Evolutionary conservation across 2,797 vertebrate genomes (phyloP).

Genomic region (Clarias platycephalus): DNA sequence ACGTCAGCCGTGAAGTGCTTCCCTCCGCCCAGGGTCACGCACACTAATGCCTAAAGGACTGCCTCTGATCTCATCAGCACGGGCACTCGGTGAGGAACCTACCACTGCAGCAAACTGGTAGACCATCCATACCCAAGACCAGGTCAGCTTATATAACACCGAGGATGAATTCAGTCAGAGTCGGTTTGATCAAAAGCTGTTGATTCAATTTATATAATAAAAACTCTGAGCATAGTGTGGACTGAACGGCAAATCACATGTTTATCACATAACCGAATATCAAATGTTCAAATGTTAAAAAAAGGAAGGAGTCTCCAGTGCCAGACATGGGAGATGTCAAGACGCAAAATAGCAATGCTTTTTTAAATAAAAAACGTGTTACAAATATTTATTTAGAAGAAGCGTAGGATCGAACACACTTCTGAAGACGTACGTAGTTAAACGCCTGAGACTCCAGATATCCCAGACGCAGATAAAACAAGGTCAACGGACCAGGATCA

Average conservation of each 20-base stretch:
- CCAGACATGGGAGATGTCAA: neutral
- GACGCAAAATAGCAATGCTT: neutral
- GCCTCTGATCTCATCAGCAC: conserved; percentile 21
- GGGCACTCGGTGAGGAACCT: neutral
- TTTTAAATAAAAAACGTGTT: neutral
- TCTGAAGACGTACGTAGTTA: neutral
- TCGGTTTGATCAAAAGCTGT: neutral
- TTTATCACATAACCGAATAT: neutral
- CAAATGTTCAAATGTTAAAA: neutral
- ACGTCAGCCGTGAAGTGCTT: neutral
- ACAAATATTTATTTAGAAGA: neutral
- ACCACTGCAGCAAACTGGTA: conserved; percentile 8
- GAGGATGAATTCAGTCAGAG: neutral
- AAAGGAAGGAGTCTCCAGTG: neutral
- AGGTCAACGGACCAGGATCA: neutral
- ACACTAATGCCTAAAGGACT: neutral
- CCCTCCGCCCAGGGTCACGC: neutral
- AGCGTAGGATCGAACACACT: neutral
- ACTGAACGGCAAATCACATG: neutral
- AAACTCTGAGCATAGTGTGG: neutral
- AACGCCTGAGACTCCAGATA: neutral
- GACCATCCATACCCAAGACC: neutral
- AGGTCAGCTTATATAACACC: neutral
- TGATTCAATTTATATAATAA: neutral
- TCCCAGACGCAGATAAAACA: neutral